Evolutionary conservation across 2,797 vertebrate species (phyloP), one percentile per base, ranked within the genome.

Genomic region (Danio kyathit): DNA sequence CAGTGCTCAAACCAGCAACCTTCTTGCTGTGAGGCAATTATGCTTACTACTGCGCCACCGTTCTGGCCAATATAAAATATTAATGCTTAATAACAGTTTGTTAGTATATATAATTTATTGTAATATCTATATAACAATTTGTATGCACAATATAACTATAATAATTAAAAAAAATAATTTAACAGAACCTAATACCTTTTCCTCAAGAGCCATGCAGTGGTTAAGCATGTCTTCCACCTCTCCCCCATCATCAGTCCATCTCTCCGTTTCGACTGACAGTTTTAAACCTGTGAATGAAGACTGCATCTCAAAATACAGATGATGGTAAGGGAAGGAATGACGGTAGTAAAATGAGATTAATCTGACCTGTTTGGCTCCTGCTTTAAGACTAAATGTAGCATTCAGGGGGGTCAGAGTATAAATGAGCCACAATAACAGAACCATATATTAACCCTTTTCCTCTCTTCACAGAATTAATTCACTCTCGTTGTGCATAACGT

Each of bases 381-480:
- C 80, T 81, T 91, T 90, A 89, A 90, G 91, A 90, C 83, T 90
- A 85, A 88, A 90, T 91, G 89, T 89, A 89, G 86, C 90, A 90
- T 90, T 86, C 69, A 89, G 88, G 87, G 88, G 87, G 82, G 88
- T 88, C 86, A 87, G 74, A 85, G 84, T 83, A 90, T 90, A 88
- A 88, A 91, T 91, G 87, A 88, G 86, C 84, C 84, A 86, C 89
- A 87, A 90, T 92, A 90, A 89, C 89, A 87, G 86, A 85, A 87
- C 87, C 89, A 88, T 93, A 93, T 92, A 94, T 93, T 91, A 91
- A 93, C 88, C 85, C 87, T 82, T 82, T 71, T 81, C 44, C 65
- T 78, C 70, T 85, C 89, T 92, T 91, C 88, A 89, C 87, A 87
- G 92, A 93, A 94, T 93, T 90, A 92, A 94, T 93, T 89, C 91